These are phyloP conservation scores for Boloria euphrosyne DNA, from an alignment of 2,888 invertebrate species.

Conservation along the genomic window DNA sequence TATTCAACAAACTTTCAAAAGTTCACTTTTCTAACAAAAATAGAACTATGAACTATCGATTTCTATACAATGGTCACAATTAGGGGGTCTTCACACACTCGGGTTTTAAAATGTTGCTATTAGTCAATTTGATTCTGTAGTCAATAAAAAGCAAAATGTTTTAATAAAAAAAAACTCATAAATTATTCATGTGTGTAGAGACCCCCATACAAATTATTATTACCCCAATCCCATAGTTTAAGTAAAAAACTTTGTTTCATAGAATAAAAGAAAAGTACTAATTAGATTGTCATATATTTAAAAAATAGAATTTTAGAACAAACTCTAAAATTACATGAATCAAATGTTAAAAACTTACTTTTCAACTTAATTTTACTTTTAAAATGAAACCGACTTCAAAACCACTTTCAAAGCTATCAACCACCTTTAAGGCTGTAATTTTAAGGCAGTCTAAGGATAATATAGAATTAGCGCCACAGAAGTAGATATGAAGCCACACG, in stretches of 20 bases:
- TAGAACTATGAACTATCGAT: slow-evolving; percentile 22
- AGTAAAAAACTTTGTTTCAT: background rate
- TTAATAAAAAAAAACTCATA: background rate
- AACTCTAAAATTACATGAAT: background rate
- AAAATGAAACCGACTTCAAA: no score
- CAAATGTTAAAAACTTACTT: background rate
- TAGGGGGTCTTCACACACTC: slow-evolving; percentile 15
- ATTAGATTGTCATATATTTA: background rate
- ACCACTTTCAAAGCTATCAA: no score
- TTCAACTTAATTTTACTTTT: no score
- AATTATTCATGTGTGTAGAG: background rate
- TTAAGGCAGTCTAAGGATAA: no score
- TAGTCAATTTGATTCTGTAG: no score
- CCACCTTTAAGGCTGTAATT: no score
- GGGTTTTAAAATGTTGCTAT: background rate
- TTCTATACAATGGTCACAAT: slow-evolving; percentile 15
- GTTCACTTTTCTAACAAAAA: slow-evolving; percentile 25
- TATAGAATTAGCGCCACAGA: no score
- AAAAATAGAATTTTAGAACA: background rate
- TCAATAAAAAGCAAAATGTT: background rate
- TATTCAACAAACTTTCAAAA: slow-evolving; percentile 21
- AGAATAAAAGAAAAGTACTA: no score
- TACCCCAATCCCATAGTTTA: slow-evolving; percentile 7
- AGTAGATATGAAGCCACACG: no score
- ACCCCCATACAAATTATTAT: slow-evolving; percentile 9